phyloP scores from a whole-genome alignment of 1,140 invertebrate genomes.

The Macrobrachium rosenbergii region DNA sequence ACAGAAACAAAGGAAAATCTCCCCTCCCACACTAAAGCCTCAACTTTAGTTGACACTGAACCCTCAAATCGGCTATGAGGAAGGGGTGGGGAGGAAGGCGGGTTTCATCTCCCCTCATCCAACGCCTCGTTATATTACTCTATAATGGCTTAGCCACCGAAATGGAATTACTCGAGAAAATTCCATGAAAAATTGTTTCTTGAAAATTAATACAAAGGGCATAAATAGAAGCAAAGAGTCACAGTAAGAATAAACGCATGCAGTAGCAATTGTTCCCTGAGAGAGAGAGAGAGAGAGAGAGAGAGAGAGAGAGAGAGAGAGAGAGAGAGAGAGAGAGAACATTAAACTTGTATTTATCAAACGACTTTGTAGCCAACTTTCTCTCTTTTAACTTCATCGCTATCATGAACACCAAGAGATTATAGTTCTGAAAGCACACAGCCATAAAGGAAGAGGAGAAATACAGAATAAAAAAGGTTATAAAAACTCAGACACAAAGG shows the following conservation, averaged over 20 bases:
- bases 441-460: background rate
- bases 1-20: background rate
- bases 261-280: too few species aligned
- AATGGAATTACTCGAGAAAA: too few species aligned
- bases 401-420: background rate
- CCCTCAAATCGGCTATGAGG: background rate
- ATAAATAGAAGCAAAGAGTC: constrained; percentile 14
- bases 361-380: background rate
- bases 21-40: too few species aligned
- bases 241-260: too few species aligned
- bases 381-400: background rate
- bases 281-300: constrained; percentile 26
- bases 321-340: background rate
- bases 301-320: constrained; percentile 6
- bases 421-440: background rate
- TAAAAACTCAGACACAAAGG: background rate
- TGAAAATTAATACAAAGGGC: background rate
- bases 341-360: background rate
- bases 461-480: background rate
- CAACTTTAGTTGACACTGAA: too few species aligned
- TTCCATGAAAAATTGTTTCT: background rate
- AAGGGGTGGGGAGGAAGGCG: background rate
- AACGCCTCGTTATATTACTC: too few species aligned
- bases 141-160: too few species aligned
- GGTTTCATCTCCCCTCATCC: background rate